Evolutionary conservation across 2,113 vertebrate species (phyloP).

Genomic region (Mystacornis crossleyi): DNA sequence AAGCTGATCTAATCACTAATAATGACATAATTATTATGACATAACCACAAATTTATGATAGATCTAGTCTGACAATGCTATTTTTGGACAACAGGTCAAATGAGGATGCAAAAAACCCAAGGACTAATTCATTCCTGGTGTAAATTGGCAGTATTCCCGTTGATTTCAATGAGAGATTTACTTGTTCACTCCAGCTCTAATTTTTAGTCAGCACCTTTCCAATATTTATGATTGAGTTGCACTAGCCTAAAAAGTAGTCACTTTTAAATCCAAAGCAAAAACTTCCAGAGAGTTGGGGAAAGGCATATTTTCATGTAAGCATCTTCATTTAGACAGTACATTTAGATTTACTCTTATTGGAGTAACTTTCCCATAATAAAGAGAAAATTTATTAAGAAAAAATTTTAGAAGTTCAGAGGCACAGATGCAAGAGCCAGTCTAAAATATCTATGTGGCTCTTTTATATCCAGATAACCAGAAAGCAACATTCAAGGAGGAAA

Average conservation of each 20-base stretch:
- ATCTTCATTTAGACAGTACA: neutral
- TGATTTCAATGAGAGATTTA: neutral
- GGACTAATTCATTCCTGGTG: neutral
- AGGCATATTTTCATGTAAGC: neutral
- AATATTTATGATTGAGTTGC: neutral
- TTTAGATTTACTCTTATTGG: neutral
- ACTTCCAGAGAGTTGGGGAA: neutral
- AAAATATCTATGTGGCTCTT: neutral
- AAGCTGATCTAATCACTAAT: slow-evolving; percentile 1
- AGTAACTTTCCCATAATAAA: neutral
- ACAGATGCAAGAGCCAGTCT: neutral
- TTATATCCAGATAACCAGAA: neutral
- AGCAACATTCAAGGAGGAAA: neutral
- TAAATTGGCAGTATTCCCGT: neutral
- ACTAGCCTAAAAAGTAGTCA: neutral
- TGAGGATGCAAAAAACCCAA: neutral
- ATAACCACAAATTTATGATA: neutral
- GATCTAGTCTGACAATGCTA: neutral
- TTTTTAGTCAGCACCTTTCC: neutral
- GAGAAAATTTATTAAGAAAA: neutral
- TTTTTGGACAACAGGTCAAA: neutral
- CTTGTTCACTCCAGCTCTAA: neutral
- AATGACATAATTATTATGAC: neutral
- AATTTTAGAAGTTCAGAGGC: neutral
- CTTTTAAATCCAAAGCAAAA: neutral